Evolutionary conservation across 2,113 vertebrate genomes (phyloP).

Genomic region (Elachura formosa): DNA sequence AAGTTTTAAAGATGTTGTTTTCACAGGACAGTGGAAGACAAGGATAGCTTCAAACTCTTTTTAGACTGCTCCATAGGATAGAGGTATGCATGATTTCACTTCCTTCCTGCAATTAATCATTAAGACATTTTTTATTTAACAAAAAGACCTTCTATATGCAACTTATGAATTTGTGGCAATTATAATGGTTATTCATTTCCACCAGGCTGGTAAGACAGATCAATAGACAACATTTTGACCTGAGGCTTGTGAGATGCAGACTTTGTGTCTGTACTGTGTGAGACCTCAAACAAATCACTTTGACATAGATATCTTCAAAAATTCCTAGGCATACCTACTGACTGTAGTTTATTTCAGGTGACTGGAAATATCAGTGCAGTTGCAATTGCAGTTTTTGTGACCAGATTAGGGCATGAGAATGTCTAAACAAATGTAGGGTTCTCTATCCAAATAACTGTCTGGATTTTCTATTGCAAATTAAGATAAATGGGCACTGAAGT

Average conservation of each 20-base stretch:
- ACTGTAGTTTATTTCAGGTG: background rate
- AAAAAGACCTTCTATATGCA: background rate
- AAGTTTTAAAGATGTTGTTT: background rate
- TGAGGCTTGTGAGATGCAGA: slow-evolving; percentile 13
- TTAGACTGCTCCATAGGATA: background rate
- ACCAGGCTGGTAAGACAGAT: background rate
- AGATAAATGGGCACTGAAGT: background rate
- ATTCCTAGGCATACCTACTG: background rate
- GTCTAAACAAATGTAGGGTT: background rate
- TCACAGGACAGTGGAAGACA: background rate
- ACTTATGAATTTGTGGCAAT: background rate
- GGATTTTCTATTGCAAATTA: background rate
- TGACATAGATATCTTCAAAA: background rate
- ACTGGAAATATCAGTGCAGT: background rate
- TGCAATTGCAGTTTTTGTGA: background rate
- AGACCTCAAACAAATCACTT: slow-evolving; percentile 52
- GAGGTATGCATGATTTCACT: background rate
- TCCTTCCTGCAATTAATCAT: slow-evolving; percentile 27
- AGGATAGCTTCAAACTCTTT: background rate
- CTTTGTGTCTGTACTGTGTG: slow-evolving; percentile 1
- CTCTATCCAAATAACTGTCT: background rate
- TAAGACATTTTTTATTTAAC: background rate
- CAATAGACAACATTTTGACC: slow-evolving; percentile 37
- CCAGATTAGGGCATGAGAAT: background rate
- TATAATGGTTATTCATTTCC: slow-evolving; percentile 15